These are phyloP conservation scores for Acronicta aceris DNA, from an alignment of 2,888 invertebrate species.

Conservation along the genomic window DNA sequence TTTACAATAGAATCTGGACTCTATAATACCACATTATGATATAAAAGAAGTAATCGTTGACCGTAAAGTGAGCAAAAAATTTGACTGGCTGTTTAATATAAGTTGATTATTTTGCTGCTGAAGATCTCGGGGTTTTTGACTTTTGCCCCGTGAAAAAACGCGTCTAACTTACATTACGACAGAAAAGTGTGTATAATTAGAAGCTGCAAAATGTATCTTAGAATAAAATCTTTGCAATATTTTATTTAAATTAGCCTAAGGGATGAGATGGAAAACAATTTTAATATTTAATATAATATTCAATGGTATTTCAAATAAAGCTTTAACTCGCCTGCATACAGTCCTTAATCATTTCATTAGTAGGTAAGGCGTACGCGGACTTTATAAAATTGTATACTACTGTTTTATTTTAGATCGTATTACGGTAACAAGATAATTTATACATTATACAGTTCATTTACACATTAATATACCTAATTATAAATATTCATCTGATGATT, in stretches of 20 bases:
- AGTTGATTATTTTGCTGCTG: slow-evolving; percentile 2
- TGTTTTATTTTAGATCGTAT: slow-evolving; percentile 1
- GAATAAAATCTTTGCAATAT: background rate
- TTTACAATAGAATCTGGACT: slow-evolving; percentile 8
- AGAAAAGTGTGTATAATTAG: background rate
- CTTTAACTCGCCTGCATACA: slow-evolving; percentile 19
- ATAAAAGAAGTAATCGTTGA: slow-evolving; percentile 12
- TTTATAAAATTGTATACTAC: background rate
- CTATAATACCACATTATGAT: slow-evolving; percentile 6
- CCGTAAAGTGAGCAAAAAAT: slow-evolving; percentile 30
- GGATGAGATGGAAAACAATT: background rate
- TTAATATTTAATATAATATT: slow-evolving; percentile 6
- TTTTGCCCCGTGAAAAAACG: slow-evolving; percentile 6
- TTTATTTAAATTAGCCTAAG: background rate
- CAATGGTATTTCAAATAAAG: slow-evolving; percentile 7
- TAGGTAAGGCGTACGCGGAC: background rate
- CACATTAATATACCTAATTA: too few relatives aligned
- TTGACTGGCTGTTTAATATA: slow-evolving; percentile 13
- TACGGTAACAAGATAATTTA: fast-evolving
- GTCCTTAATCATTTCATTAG: slow-evolving; percentile 33
- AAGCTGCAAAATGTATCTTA: background rate
- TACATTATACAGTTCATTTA: too few relatives aligned
- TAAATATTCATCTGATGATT: background rate
- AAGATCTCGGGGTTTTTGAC: slow-evolving; percentile 29
- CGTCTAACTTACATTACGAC: slow-evolving; percentile 11